Base-by-base conservation (phyloP, 2,797 vertebrate species). In the Microctenopoma steveboyesi region DNA sequence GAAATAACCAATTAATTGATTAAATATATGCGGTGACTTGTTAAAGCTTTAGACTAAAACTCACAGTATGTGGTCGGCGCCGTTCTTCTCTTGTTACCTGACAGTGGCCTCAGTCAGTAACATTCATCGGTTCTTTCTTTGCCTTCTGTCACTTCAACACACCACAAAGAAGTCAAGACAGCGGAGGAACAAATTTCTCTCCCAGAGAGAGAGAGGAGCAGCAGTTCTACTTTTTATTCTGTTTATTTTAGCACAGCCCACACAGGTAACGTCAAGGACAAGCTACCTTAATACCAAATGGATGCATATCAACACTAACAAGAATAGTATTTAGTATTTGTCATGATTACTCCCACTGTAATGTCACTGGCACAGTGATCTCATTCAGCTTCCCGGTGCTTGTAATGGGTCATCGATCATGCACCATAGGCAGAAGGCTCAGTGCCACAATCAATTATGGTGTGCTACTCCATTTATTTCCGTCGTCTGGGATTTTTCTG, bases 171-270 rank as follows among this genome's bases (percentile, higher is more conserved):
- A 57, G 50, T 39, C 22, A 45, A 72, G 69, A 64, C 63, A 65
- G 76, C 39, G 16, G 43, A 66, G 58, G 63, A 72, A 51, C 81
- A 50, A 72, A 75, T 89, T 83, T 83, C 82, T 57, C 57, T 76
- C 73, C 65, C 69, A 35, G 68, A 68, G 62, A 81, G 8, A 37
- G 35, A 37, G 35, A 37, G 81, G 68, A 70, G 66, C 65, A 78
- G 82, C 84, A 72, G 75, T 74, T 67, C 72, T 56, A 62, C 72
- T 64, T 79, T 86, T 86, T 74, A 76, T 78, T 81, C 78, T 61
- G 49, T 22, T 30, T 56, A 72, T 56, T 79, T 84, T 83, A 82
- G 63, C 82, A 64, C 69, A 61, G 64, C 72, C 74, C 85, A 78
- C 69, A 79, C 77, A 45, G 59, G 69, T 53, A 42, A 52, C 65